Conservation (phyloP, 2,888 invertebrate genomes). For the Antitype chi region DNA sequence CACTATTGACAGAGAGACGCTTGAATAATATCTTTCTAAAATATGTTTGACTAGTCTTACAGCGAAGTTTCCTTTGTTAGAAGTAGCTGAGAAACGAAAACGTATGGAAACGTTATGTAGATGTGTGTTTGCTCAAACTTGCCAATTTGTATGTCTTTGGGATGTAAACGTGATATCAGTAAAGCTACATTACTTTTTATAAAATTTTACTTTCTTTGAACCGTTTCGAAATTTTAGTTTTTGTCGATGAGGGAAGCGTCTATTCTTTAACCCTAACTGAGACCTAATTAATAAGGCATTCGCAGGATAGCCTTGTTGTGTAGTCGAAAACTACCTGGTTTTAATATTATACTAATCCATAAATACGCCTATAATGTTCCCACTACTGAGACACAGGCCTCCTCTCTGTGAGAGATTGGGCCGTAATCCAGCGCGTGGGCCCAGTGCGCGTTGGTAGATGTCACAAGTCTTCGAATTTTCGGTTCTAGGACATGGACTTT, state of each 20-base stretch:
- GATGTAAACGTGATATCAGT: neutral
- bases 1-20: conserved; percentile 60
- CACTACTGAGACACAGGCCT: too few relatives aligned
- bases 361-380: too few relatives aligned
- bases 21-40: conserved; percentile 65
- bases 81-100: conserved; percentile 7
- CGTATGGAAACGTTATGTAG: neutral
- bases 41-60: conserved; percentile 57
- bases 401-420: too few relatives aligned
- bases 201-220: neutral
- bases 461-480: too few relatives aligned
- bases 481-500: too few relatives aligned
- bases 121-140: conserved; percentile 8
- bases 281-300: neutral
- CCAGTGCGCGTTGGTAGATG: too few relatives aligned
- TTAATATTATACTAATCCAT: too few relatives aligned
- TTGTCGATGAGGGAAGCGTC: neutral
- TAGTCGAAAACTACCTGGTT: neutral
- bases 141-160: conserved; percentile 1
- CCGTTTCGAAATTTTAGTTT: neutral
- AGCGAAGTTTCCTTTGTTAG: conserved; percentile 38
- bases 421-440: too few relatives aligned
- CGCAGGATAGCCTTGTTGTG: neutral
- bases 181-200: neutral
- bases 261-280: neutral